Evolutionary conservation across 2,113 vertebrate genomes (phyloP).

Genomic region (Bufo gargarizans): DNA sequence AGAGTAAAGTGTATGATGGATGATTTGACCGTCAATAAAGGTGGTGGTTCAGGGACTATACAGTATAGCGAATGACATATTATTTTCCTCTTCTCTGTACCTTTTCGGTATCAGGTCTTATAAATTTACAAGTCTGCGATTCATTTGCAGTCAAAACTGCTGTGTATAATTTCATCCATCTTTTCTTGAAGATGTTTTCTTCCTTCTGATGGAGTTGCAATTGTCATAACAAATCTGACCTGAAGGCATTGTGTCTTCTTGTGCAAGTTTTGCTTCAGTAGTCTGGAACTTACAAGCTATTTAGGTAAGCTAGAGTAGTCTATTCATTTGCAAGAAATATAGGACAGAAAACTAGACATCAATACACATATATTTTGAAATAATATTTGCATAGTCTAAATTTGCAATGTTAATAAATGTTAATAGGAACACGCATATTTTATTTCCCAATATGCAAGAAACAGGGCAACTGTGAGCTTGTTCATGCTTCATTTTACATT

Average conservation of each 20-base stretch:
- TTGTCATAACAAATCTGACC: constrained; percentile 70
- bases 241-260: constrained; percentile 70
- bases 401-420: constrained; percentile 30
- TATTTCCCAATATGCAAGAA: constrained; percentile 18
- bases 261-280: constrained; percentile 68
- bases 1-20: not conserved
- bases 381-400: constrained; percentile 36
- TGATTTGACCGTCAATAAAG: constrained; percentile 1
- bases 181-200: constrained; percentile 27
- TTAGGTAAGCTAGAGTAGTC: constrained; percentile 62
- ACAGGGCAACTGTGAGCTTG: not conserved
- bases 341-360: constrained; percentile 54
- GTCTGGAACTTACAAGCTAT: constrained; percentile 66
- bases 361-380: constrained; percentile 20
- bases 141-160: constrained; percentile 65
- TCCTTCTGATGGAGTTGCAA: constrained; percentile 59
- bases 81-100: not conserved
- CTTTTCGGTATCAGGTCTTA: not conserved
- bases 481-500: not conserved
- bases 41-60: not conserved
- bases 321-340: constrained; percentile 56
- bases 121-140: constrained; percentile 62
- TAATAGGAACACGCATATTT: constrained; percentile 16
- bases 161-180: constrained; percentile 57
- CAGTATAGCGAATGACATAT: constrained; percentile 17